Evolutionary conservation across 2,113 vertebrate genomes (phyloP), one percentile per base, ranked within the genome.

Genomic region (Scomber japonicus): DNA sequence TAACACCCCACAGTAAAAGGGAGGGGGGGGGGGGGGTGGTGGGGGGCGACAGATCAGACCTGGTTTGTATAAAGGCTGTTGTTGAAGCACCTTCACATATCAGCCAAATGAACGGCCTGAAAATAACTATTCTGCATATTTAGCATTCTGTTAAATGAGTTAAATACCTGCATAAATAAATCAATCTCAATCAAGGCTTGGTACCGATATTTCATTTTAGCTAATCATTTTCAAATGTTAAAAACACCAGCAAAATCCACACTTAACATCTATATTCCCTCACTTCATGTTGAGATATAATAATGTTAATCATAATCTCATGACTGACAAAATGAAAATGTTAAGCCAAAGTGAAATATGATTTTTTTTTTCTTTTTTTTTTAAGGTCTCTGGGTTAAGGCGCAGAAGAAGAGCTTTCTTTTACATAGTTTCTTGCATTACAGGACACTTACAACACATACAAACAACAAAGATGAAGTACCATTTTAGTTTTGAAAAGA

Each of bases 321-420:
- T 13, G 11, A 63, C 44, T 17, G 46, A 21, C 46, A 49, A 68
- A 49, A 61, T n/a, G 45, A 63, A 78, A 83, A 85, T 17, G 17
- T 50, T 48, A 8, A 11, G 35, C 51, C 16, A 62, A 61, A 53
- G 31, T 49, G 13, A 88, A 63, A 82, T 21, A 21, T 35, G 50
- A 27, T 27, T 27, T 40, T 9, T 40, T 40, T 54, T 17, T 21
- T 21, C 1, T 21, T 54, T 15, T 75, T 44, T 30, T 55, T 53
- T 89, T 86, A 91, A 91, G 87, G 83, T 86, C 63, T 85, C 68
- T 44, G 81, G 87, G 84, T 92, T 92, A 91, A 93, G 89, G 89
- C 88, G 70, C 77, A 82, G 61, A 19, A 54, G 87, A 19, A 54
- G 87, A 68, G 63, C 55, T 73, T 24, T 65, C 62, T 64, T 71